phyloP scores from a whole-genome alignment of 1,140 invertebrate genomes.

The Bombus ignitus region DNA sequence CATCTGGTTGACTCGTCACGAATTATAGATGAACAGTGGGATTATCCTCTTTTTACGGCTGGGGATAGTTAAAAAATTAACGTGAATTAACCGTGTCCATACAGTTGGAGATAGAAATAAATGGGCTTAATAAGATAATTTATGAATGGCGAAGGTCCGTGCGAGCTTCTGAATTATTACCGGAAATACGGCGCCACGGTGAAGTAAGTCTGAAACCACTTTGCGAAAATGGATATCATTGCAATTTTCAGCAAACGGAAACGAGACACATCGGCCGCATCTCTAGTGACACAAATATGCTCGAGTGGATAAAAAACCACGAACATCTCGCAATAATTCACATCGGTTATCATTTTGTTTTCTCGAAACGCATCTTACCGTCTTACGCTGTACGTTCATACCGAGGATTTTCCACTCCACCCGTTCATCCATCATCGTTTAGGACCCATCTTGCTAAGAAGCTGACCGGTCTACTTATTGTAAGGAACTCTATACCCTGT shows the following conservation, averaged over 20 bases:
- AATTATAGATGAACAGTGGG: neutral
- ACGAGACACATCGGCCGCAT: neutral
- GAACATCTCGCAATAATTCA: slow-evolving; percentile 70
- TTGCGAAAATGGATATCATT: neutral
- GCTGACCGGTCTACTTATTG: neutral
- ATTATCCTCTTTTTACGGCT: neutral
- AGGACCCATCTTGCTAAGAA: neutral
- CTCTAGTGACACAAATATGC: neutral
- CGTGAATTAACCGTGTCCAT: neutral
- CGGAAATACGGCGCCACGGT: neutral
- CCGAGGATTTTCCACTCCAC: slow-evolving; percentile 73
- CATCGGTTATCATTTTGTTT: slow-evolving; percentile 60
- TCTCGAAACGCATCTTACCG: slow-evolving; percentile 59
- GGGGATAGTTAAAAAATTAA: neutral
- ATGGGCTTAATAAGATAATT: neutral
- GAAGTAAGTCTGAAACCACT: neutral
- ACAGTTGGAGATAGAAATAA: neutral
- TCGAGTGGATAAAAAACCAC: slow-evolving; percentile 42
- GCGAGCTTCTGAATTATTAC: neutral
- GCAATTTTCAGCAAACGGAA: neutral
- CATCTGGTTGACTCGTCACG: neutral
- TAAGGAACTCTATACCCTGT: neutral
- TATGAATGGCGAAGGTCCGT: neutral
- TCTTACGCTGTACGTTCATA: slow-evolving; percentile 50
- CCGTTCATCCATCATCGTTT: slow-evolving; percentile 73